Evolutionary conservation across 2,888 invertebrate genomes (phyloP).

Genomic region (Odontothrips loti): DNA sequence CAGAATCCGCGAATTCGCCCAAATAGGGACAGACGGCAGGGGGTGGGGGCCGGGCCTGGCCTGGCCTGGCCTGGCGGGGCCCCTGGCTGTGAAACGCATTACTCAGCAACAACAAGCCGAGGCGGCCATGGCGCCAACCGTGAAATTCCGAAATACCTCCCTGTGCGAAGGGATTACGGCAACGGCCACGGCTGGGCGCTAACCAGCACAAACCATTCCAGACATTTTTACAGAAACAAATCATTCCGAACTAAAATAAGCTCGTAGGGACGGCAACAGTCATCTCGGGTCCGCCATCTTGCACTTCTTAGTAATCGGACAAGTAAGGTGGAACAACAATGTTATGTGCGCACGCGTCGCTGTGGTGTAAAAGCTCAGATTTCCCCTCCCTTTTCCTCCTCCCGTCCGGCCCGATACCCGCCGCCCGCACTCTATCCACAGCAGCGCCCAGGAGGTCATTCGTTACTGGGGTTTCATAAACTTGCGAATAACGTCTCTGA

Average conservation of each 20-base stretch:
- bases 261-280: not conserved
- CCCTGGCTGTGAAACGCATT: not conserved
- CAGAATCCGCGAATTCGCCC: conserved; percentile 13
- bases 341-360: too few species aligned
- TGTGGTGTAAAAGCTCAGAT: too few species aligned
- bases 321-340: too few species aligned
- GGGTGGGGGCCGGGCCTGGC: not conserved
- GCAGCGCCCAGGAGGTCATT: not conserved
- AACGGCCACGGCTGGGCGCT: not conserved
- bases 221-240: too few species aligned
- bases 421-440: not conserved
- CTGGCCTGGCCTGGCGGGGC: not conserved
- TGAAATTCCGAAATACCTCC: conserved; percentile 7
- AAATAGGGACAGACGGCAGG: not conserved
- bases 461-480: conserved; percentile 22
- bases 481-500: not conserved
- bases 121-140: not conserved
- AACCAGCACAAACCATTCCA: too few species aligned
- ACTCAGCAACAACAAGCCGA: not conserved
- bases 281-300: too few species aligned
- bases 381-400: too few species aligned
- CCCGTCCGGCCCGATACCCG: too few species aligned
- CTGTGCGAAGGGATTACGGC: not conserved
- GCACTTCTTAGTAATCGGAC: too few species aligned
- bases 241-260: not conserved